Percentiles rank a stretch among this genome's conserved stretches.
phyloP scores from a whole-genome alignment of 2,888 invertebrate genomes.

The Linnaemya vulpina region DNA sequence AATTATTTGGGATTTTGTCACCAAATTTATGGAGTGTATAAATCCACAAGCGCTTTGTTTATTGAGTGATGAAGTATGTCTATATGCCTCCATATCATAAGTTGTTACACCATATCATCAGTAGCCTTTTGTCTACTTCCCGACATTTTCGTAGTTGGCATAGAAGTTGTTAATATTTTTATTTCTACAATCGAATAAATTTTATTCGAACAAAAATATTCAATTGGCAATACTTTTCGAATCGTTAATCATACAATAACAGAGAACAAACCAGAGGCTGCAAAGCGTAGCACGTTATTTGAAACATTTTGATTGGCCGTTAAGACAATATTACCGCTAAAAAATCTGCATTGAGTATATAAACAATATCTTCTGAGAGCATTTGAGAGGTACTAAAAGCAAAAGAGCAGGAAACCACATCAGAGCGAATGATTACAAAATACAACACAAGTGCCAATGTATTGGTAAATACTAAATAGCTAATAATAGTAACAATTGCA shows the following conservation, averaged over 20 bases:
- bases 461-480: slow-evolving; percentile 14
- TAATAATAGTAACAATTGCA: slow-evolving; percentile 42
- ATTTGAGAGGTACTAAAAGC: neutral
- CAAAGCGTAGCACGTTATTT: slow-evolving; percentile 65
- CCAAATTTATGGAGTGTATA: no score
- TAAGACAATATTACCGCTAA: slow-evolving; percentile 49
- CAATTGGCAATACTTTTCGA: slow-evolving; percentile 37
- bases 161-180: no score
- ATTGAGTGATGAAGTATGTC: no score
- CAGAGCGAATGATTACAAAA: slow-evolving; percentile 26
- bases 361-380: slow-evolving; percentile 44
- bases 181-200: no score
- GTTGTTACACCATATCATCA: no score
- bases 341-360: slow-evolving; percentile 37
- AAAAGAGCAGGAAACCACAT: neutral
- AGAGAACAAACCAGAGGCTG: slow-evolving; percentile 46
- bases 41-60: no score
- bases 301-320: slow-evolving; percentile 60
- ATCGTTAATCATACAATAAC: slow-evolving; percentile 38
- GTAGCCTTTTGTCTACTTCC: no score
- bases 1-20: no score
- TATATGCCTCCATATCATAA: no score
- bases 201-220: neutral
- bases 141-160: no score
- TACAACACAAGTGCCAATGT: slow-evolving; percentile 27